A percentile compares a stretch with the other conserved stretches of the same genome.
These are phyloP conservation scores for Drosophila carrolli DNA, from an alignment of 1,140 invertebrate species.

Conservation along the genomic window DNA sequence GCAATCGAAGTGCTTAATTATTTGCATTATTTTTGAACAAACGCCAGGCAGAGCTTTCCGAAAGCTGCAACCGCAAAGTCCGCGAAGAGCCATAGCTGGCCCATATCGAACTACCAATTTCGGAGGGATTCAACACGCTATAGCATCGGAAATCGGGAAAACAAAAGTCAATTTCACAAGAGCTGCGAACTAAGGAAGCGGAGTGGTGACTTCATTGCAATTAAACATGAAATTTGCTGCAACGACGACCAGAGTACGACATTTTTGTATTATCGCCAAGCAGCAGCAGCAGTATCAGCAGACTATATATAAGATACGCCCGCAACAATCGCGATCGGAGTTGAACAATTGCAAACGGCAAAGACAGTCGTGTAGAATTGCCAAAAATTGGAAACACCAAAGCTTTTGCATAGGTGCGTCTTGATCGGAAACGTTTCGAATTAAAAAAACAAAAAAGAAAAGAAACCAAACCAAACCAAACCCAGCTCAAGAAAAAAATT, in stretches of 20 bases:
- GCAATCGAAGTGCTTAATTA: slow-evolving; percentile 59
- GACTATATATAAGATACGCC: slow-evolving; percentile 65
- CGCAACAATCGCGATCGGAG: slow-evolving; percentile 49
- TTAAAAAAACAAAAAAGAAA: slow-evolving; percentile 3
- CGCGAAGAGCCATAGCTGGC: slow-evolving; percentile 30
- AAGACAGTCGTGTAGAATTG: slow-evolving; percentile 65
- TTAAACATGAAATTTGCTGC: slow-evolving; percentile 84
- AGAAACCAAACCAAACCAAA: background rate
- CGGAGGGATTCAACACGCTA: slow-evolving; percentile 3
- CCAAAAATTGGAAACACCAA: slow-evolving; percentile 83
- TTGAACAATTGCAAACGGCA: slow-evolving; percentile 64
- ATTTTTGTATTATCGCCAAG: slow-evolving; percentile 67
- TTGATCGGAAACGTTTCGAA: slow-evolving; percentile 61
- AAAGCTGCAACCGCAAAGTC: slow-evolving; percentile 44
- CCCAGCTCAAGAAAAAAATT: background rate
- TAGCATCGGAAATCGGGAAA: slow-evolving; percentile 15
- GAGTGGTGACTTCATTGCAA: slow-evolving; percentile 68
- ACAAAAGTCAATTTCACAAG: slow-evolving; percentile 43
- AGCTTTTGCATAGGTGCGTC: slow-evolving; percentile 81
- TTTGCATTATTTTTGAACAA: slow-evolving; percentile 57
- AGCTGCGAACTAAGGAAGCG: slow-evolving; percentile 30
- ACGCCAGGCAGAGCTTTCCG: slow-evolving; percentile 38
- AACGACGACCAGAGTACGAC: slow-evolving; percentile 70
- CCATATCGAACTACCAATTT: slow-evolving; percentile 11
- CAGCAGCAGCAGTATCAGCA: slow-evolving; percentile 42